Conservation (phyloP, 2,888 invertebrate species). For the Caenorhabditis macrosperma region DNA sequence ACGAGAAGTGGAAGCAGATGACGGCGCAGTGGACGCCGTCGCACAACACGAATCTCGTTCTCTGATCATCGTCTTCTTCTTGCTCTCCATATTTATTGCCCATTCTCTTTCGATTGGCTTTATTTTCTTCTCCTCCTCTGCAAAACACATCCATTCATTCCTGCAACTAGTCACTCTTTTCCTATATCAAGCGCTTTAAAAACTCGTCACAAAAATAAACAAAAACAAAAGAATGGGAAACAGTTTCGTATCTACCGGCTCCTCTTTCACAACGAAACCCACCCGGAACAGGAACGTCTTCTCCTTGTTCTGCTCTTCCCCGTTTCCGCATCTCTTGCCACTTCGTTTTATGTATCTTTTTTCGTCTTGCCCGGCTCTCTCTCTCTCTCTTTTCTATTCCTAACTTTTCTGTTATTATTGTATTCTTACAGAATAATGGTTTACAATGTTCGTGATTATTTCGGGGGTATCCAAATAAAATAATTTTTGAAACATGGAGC, state of each 20-base stretch:
- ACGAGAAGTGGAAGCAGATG: conserved; percentile 76
- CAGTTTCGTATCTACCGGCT: conserved; percentile 1
- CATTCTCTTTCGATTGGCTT: background rate
- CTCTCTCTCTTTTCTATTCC: background rate
- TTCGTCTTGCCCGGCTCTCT: conserved; percentile 17
- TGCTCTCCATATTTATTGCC: conserved; percentile 6
- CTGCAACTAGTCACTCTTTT: conserved; percentile 1
- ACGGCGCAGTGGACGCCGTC: conserved; percentile 74
- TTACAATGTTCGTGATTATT: conserved; percentile 22
- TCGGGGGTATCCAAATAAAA: background rate
- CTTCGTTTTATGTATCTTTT: conserved; percentile 6
- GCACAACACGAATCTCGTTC: conserved; percentile 66
- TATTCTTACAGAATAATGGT: conserved; percentile 3
- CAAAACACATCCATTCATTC: conserved; percentile 1
- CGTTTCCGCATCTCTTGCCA: conserved; percentile 12
- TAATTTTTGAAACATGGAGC: background rate
- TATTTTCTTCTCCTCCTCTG: background rate
- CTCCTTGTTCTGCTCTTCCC: background rate
- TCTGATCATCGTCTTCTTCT: conserved; percentile 16
- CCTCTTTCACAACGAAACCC: conserved; percentile 18
- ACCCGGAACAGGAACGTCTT: background rate
- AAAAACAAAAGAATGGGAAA: background rate
- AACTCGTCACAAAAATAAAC: background rate
- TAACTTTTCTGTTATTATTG: background rate
- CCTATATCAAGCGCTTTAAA: background rate